Evolutionary conservation across 2,888 invertebrate genomes (phyloP).

Genomic region (Caenorhabditis sp.): DNA sequence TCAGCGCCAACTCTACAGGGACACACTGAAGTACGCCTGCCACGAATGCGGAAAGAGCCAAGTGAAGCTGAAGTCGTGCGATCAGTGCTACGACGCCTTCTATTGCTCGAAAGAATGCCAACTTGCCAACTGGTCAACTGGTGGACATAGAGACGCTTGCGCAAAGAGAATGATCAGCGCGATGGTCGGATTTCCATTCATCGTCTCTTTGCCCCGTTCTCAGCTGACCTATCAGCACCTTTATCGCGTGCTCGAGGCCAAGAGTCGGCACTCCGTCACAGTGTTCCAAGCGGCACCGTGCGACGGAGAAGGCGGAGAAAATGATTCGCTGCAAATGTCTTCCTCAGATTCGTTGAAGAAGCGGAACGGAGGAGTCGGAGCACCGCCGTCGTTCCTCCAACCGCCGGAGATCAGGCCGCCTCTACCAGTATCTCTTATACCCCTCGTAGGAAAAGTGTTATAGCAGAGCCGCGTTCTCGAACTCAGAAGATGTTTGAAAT

Average conservation of each 20-base stretch:
- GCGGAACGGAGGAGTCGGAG: constrained; percentile 56
- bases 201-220: constrained; percentile 81
- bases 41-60: constrained; percentile 76
- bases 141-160: constrained; percentile 70
- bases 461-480: constrained; percentile 52
- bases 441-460: constrained; percentile 52
- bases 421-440: constrained; percentile 11
- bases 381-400: constrained; percentile 51
- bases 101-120: constrained; percentile 81
- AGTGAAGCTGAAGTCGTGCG: constrained; percentile 78
- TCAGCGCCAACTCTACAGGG: constrained; percentile 76
- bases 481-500: constrained; percentile 59
- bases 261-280: constrained; percentile 80
- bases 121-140: constrained; percentile 80
- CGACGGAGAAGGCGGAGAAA: constrained; percentile 18
- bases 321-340: constrained; percentile 22
- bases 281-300: constrained; percentile 80
- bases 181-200: constrained; percentile 80
- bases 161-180: constrained; percentile 65
- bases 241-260: constrained; percentile 80
- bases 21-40: constrained; percentile 59
- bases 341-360: constrained; percentile 40
- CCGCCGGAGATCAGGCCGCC: constrained; percentile 32
- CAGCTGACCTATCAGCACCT: constrained; percentile 80
- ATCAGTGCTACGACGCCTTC: constrained; percentile 81